Percentiles rank a stretch among this genome's conserved stretches.
These are phyloP conservation scores for Phrynocephalus vlangalii DNA, from an alignment of 2,797 vertebrate genomes.

Conservation along the genomic window DNA sequence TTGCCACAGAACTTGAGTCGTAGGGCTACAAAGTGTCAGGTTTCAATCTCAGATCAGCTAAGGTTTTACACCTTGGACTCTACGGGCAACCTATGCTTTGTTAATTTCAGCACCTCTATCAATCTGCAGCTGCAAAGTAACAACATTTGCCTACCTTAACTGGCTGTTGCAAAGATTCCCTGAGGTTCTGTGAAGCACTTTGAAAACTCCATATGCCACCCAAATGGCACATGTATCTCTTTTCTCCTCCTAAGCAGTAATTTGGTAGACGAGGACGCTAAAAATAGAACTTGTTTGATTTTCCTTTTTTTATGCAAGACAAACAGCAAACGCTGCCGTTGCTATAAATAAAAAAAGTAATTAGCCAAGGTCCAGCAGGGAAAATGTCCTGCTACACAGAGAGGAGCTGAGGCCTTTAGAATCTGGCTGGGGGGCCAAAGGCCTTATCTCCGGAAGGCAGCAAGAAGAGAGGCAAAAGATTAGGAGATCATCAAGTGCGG, in stretches of 20 bases:
- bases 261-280: background rate
- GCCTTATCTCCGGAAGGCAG: background rate
- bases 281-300: conserved; percentile 10
- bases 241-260: background rate
- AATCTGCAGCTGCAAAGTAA: background rate
- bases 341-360: conserved; percentile 35
- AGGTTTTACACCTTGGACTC: no score
- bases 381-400: background rate
- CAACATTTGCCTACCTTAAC: background rate
- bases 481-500: background rate
- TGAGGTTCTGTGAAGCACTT: background rate
- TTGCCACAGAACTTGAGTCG: no score
- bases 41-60: background rate
- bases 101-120: background rate
- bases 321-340: background rate
- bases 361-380: background rate
- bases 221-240: background rate
- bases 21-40: background rate
- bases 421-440: background rate
- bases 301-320: background rate
- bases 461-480: background rate
- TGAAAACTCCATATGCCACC: no score
- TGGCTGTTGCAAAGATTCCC: background rate
- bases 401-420: background rate
- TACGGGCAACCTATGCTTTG: background rate